Evolutionary conservation across 2,113 vertebrate genomes (phyloP).

Genomic region (Crotalus horridus): DNA sequence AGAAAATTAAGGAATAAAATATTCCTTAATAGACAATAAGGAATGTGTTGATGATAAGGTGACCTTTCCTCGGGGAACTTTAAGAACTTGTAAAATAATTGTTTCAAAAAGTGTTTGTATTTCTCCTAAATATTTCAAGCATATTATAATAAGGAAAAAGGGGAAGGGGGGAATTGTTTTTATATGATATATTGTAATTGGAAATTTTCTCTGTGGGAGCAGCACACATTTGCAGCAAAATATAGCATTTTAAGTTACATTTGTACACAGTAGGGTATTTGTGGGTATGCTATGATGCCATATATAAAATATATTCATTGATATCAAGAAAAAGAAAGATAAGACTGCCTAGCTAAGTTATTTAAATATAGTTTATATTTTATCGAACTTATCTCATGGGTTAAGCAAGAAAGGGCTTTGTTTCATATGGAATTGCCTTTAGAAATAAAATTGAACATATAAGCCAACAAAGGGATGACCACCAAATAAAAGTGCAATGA

Average conservation of each 20-base stretch:
- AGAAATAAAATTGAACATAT: not conserved
- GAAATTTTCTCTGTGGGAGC: not conserved
- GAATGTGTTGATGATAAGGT: not conserved
- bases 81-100: not conserved
- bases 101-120: not conserved
- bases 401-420: not conserved
- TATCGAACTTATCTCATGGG: not conserved
- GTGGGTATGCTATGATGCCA: not conserved
- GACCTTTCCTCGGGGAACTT: not conserved
- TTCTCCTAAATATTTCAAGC: not conserved
- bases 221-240: not conserved
- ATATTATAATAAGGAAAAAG: not conserved
- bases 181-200: not conserved
- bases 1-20: not conserved
- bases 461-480: not conserved
- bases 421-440: not conserved
- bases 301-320: not conserved
- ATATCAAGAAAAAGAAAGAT: not conserved
- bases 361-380: not conserved
- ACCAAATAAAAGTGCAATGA: not conserved
- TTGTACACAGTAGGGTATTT: not conserved
- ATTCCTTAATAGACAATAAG: not conserved
- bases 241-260: not conserved
- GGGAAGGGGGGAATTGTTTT: not conserved
- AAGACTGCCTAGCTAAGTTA: not conserved